Percentiles rank a stretch among this genome's conserved stretches.
Conservation (phyloP, 2,797 vertebrate species). For the Limnodromus scolopaceus region DNA sequence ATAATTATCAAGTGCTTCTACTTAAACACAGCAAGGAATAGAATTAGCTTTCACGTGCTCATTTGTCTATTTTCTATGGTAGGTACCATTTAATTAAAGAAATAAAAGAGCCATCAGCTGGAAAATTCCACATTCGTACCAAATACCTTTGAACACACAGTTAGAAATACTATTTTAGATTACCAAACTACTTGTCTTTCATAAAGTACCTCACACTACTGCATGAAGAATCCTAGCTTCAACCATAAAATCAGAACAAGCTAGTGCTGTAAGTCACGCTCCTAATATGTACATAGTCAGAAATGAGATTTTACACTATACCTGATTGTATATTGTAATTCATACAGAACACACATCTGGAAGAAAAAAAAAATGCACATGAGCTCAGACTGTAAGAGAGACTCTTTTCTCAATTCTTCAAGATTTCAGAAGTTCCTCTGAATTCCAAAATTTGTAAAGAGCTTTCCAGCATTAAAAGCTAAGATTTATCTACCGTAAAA, state of each 20-base stretch:
- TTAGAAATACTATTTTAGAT: neutral
- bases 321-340: neutral
- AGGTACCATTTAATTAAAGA: neutral
- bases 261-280: neutral
- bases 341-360: neutral
- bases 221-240: neutral
- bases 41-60: neutral
- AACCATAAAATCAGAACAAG: neutral
- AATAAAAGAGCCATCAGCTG: neutral
- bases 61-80: neutral
- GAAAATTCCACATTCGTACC: neutral
- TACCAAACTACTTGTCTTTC: neutral
- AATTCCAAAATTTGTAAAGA: neutral
- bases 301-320: neutral
- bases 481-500: neutral
- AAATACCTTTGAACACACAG: neutral
- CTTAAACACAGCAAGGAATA: slow-evolving; percentile 47
- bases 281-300: accelerated
- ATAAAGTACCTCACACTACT: neutral
- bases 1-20: slow-evolving; percentile 68
- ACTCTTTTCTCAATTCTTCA: neutral
- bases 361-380: neutral
- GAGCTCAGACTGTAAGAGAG: neutral
- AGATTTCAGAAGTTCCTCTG: neutral
- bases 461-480: neutral